phyloP scores from a whole-genome alignment of 2,113 vertebrate species.

The Trichomycterus rosablanca region DNA sequence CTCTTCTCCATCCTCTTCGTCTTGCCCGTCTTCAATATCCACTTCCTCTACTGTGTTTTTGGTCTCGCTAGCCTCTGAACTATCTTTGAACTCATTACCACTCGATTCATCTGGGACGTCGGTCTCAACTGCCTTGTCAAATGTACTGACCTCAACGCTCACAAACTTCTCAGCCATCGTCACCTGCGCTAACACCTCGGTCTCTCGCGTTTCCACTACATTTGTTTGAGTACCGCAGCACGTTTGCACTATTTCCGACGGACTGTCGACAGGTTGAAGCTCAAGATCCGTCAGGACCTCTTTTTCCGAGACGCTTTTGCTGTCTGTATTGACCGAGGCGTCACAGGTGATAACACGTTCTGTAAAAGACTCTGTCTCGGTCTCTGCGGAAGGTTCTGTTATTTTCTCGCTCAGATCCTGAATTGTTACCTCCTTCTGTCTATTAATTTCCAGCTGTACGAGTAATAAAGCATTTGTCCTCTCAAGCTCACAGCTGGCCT shows the following conservation, averaged over 20 bases:
- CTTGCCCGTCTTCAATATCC: conserved; percentile 15
- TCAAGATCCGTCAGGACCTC: conserved; percentile 52
- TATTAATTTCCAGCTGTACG: conserved; percentile 75
- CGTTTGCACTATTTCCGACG: conserved; percentile 25
- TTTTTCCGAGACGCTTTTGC: conserved; percentile 59
- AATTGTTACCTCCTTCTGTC: conserved; percentile 76
- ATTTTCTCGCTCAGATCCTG: conserved; percentile 68
- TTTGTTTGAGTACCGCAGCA: conserved; percentile 49
- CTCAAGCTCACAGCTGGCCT: conserved; percentile 74
- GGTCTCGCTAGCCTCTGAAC: background rate
- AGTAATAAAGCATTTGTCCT: conserved; percentile 67
- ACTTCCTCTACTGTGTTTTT: background rate
- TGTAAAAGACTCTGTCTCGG: conserved; percentile 13
- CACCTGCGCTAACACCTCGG: conserved; percentile 18
- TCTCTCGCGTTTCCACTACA: conserved; percentile 17
- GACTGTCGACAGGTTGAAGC: conserved; percentile 40
- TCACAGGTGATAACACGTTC: conserved; percentile 43
- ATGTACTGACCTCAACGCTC: conserved; percentile 24
- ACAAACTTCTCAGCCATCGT: conserved; percentile 30
- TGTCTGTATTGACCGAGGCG: conserved; percentile 61
- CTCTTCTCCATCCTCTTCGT: conserved; percentile 17
- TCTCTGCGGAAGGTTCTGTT: conserved; percentile 11
- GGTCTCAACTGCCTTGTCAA: conserved; percentile 47
- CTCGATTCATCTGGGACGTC: conserved; percentile 3
- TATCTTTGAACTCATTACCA: conserved; percentile 23